A percentile compares a stretch with the other conserved stretches of the same genome.
These are phyloP conservation scores for Ceryle rudis DNA, from an alignment of 2,797 vertebrate species.

Conservation along the genomic window DNA sequence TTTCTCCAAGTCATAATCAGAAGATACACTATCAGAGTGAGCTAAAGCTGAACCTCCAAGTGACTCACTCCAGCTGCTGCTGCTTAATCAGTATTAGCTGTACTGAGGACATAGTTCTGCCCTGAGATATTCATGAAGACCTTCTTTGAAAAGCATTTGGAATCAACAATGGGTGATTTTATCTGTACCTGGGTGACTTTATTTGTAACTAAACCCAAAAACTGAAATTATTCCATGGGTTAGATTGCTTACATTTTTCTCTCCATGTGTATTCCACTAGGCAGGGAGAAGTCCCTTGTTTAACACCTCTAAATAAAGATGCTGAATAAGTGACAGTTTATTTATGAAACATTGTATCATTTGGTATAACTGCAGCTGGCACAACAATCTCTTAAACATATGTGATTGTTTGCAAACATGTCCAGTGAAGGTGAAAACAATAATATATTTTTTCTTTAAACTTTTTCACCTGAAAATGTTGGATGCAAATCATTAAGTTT, in stretches of 20 bases:
- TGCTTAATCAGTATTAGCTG: background rate
- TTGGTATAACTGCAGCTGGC: slow-evolving; percentile 57
- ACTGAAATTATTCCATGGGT: background rate
- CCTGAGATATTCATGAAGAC: background rate
- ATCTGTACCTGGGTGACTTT: background rate
- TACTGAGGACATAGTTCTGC: background rate
- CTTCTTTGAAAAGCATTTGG: background rate
- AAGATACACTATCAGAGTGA: background rate
- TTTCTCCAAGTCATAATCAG: background rate
- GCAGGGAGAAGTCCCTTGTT: slow-evolving; percentile 43
- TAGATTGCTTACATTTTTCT: slow-evolving; percentile 30
- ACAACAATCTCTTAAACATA: slow-evolving; percentile 57
- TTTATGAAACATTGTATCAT: slow-evolving; percentile 57
- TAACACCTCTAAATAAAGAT: slow-evolving; percentile 68
- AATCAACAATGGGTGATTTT: background rate
- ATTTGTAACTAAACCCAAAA: background rate
- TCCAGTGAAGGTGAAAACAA: slow-evolving; percentile 59
- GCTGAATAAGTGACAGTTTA: slow-evolving; percentile 61
- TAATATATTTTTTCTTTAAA: slow-evolving; percentile 38
- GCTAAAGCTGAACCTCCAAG: background rate
- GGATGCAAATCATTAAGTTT: background rate
- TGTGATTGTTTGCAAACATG: slow-evolving; percentile 61
- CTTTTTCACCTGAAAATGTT: slow-evolving; percentile 21
- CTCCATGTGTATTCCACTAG: background rate
- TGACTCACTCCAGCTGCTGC: background rate